Percentiles rank a stretch among this genome's conserved stretches.
Evolutionary conservation across 1,140 invertebrate species (phyloP).

Genomic region (Stegodyphus mimosarum): DNA sequence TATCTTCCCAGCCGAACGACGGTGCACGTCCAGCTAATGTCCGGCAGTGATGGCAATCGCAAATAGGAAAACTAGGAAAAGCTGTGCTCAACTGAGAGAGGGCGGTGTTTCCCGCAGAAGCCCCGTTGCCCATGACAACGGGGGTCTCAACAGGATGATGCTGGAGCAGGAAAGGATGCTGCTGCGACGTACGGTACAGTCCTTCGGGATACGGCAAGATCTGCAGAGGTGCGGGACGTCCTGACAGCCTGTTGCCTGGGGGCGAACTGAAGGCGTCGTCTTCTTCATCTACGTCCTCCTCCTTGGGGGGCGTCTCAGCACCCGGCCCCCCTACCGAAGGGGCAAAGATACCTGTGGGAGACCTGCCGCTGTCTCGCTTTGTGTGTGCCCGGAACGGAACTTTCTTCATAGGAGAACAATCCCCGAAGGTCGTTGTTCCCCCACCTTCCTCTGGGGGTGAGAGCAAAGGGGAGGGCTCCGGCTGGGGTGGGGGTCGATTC

Average conservation of each 20-base stretch:
- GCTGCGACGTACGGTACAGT: background rate
- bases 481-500: background rate
- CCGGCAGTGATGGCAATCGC: conserved; percentile 56
- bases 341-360: conserved; percentile 50
- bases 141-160: background rate
- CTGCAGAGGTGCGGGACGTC: conserved; percentile 20
- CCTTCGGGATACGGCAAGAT: background rate
- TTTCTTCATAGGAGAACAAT: conserved; percentile 25
- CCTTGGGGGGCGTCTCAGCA: conserved; percentile 18
- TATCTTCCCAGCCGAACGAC: conserved; percentile 24
- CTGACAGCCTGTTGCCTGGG: conserved; percentile 35
- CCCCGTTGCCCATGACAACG: conserved; percentile 59
- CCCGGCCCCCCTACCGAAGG: conserved; percentile 25
- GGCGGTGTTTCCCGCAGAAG: conserved; percentile 36
- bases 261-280: conserved; percentile 43
- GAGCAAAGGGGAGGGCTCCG: conserved; percentile 23
- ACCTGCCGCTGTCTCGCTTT: conserved; percentile 36
- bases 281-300: conserved; percentile 17
- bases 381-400: conserved; percentile 18
- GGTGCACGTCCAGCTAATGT: conserved; percentile 21
- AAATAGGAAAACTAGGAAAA: conserved; percentile 45
- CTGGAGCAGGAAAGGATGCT: background rate
- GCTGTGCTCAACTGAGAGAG: conserved; percentile 10
- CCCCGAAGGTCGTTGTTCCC: conserved; percentile 47
- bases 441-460: conserved; percentile 24